Evolutionary conservation across 2,797 vertebrate genomes (phyloP).

Genomic region (Mastacembelus armatus): DNA sequence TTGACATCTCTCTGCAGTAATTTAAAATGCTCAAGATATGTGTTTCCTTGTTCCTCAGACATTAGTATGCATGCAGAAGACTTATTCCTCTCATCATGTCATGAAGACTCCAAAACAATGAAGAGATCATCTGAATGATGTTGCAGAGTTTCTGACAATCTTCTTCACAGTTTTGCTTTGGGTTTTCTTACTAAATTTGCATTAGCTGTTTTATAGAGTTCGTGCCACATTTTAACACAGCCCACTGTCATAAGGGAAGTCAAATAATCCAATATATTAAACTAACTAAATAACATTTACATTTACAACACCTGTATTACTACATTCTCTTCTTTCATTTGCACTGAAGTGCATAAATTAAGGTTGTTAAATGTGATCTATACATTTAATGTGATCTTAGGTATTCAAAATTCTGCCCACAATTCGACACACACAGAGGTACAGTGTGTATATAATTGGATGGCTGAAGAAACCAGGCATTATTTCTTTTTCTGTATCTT

Average conservation of each 20-base stretch:
- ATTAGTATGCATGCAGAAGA: background rate
- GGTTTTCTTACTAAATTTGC: background rate
- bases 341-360: background rate
- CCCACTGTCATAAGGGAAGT: too few species aligned
- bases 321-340: background rate
- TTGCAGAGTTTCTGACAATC: background rate
- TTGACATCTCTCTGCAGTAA: slow-evolving; percentile 15
- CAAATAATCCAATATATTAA: too few species aligned
- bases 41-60: background rate
- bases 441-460: background rate
- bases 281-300: background rate
- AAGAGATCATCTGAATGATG: background rate
- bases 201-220: too few species aligned
- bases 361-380: background rate
- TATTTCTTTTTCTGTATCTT: background rate
- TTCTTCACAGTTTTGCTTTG: background rate
- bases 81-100: background rate
- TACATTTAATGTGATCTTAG: too few species aligned
- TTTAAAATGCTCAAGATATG: slow-evolving; percentile 37
- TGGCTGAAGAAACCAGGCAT: background rate
- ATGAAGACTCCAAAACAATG: background rate
- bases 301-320: background rate
- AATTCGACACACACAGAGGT: background rate
- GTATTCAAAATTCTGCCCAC: background rate
- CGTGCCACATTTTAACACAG: too few species aligned